Percentiles rank a stretch among this genome's conserved stretches.
These are phyloP conservation scores for Lasioglossum malachurum DNA, from an alignment of 2,888 invertebrate genomes.

Conservation along the genomic window DNA sequence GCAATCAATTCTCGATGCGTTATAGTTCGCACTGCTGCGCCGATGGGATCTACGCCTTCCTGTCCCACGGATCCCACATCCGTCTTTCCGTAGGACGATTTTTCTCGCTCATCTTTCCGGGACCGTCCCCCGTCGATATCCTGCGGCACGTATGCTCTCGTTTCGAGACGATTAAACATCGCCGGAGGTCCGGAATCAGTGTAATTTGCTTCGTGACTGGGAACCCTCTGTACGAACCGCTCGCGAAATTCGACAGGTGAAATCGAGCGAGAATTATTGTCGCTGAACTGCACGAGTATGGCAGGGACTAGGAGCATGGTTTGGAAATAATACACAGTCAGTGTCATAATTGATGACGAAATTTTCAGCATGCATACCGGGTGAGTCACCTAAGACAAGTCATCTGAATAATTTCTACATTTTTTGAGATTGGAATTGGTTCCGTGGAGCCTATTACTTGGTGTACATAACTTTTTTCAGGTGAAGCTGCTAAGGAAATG, in stretches of 20 bases:
- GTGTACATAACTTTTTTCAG: too few relatives aligned
- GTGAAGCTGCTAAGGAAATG: too few relatives aligned
- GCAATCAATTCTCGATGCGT: slow-evolving; percentile 75
- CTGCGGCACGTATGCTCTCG: neutral
- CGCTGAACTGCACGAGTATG: neutral
- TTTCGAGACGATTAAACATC: slow-evolving; percentile 20
- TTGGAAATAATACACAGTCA: neutral
- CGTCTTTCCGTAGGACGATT: slow-evolving; percentile 32
- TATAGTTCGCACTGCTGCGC: slow-evolving; percentile 54
- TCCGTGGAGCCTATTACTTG: too few relatives aligned
- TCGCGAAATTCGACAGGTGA: neutral
- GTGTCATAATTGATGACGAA: too few relatives aligned
- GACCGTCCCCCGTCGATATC: slow-evolving; percentile 2
- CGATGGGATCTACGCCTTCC: slow-evolving; percentile 24
- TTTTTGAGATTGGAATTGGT: too few relatives aligned
- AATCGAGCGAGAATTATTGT: neutral
- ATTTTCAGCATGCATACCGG: too few relatives aligned
- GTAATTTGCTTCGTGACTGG: slow-evolving; percentile 5
- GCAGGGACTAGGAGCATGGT: neutral
- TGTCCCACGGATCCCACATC: slow-evolving; percentile 32
- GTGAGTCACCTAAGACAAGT: too few relatives aligned
- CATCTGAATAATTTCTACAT: too few relatives aligned
- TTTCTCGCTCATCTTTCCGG: slow-evolving; percentile 18
- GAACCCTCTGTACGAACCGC: neutral
- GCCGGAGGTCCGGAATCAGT: slow-evolving; percentile 8